Base-by-base conservation (phyloP, 2,113 vertebrate species). In the Dasyornis broadbenti region DNA sequence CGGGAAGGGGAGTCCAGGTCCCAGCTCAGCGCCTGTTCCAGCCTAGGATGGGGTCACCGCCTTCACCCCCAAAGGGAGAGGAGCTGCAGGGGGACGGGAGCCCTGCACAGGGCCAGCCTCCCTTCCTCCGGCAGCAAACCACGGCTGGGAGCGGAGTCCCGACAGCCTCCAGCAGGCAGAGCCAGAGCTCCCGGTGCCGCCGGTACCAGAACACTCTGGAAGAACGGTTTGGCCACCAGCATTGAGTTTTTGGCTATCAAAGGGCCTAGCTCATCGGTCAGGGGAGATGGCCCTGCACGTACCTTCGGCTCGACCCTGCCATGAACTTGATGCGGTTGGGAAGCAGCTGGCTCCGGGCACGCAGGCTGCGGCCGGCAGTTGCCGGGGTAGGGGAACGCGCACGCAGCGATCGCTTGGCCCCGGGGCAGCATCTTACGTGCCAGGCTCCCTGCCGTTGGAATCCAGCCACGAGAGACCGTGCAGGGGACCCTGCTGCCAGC, bases 321-420 rank as follows among this genome's bases (percentile, higher is more conserved):
- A 7, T 93, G 96, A 96, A 95, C 96, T 95, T 96, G 95, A 2
- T 90, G 85, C 90, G 1, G 50, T 4, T 1, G 88, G 93, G 90
- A 53, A 70, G 82, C 73, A 13, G 82, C 61, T 2, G 5, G 42
- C 63, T 40, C 70, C 49, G 26, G 19, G 82, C 68, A 30, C 10
- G 52, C 79, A n/a, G 77, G 52, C 54, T n/a, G 9, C 30, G 49
- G 47, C 18, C 53, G 31, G 68, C 50, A 1, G 73, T 30, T 52
- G 88, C 72, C 80, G 2, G 47, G 81, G 65, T 69, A 63, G 91
- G 18, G 68, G 83, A 39, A 13, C 69, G 23, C n/a, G 31, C 57
- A 23, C 10, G 6, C 71, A 49, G 76, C 45, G 71, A 44, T 61
- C 45, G 10, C 78, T 40, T 33, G 88, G 92, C 94, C 94, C 53